phyloP scores from a whole-genome alignment of 2,888 invertebrate species.

The Hydrotaea cyrtoneurina region DNA sequence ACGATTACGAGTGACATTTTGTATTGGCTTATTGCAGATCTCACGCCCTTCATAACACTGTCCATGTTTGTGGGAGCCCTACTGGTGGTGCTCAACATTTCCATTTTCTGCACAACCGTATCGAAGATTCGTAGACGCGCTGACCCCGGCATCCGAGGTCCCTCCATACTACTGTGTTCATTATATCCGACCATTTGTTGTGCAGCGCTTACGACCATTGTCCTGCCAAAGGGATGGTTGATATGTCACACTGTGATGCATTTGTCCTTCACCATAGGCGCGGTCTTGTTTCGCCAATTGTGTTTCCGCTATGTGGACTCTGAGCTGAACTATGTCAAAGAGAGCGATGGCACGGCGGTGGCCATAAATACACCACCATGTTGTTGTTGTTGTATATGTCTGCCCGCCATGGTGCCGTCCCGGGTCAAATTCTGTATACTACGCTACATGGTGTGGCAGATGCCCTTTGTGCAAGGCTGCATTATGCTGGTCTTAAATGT shows the following conservation, averaged over 20 bases:
- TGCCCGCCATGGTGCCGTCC: conserved; percentile 75
- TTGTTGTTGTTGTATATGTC: conserved; percentile 77
- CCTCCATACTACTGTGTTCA: conserved; percentile 74
- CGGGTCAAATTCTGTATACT: conserved; percentile 74
- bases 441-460: conserved; percentile 78
- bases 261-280: conserved; percentile 77
- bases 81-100: conserved; percentile 75
- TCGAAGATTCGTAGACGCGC: conserved; percentile 69
- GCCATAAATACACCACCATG: conserved; percentile 76
- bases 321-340: conserved; percentile 79
- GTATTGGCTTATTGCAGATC: conserved; percentile 70
- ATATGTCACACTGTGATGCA: conserved; percentile 79
- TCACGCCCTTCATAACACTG: conserved; percentile 76
- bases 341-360: conserved; percentile 78
- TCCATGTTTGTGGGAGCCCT: conserved; percentile 75
- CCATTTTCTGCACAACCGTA: conserved; percentile 76
- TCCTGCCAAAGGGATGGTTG: conserved; percentile 78
- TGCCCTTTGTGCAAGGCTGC: conserved; percentile 78
- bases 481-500: conserved; percentile 78
- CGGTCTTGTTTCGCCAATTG: conserved; percentile 75
- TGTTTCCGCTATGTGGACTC: conserved; percentile 80
- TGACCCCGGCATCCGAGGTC: conserved; percentile 69
- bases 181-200: conserved; percentile 78
- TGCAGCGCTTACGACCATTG: conserved; percentile 76
- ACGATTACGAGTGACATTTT: neutral